Evolutionary conservation across 2,888 invertebrate species (phyloP).

Genomic region (Chaetogeoica ovagalla): DNA sequence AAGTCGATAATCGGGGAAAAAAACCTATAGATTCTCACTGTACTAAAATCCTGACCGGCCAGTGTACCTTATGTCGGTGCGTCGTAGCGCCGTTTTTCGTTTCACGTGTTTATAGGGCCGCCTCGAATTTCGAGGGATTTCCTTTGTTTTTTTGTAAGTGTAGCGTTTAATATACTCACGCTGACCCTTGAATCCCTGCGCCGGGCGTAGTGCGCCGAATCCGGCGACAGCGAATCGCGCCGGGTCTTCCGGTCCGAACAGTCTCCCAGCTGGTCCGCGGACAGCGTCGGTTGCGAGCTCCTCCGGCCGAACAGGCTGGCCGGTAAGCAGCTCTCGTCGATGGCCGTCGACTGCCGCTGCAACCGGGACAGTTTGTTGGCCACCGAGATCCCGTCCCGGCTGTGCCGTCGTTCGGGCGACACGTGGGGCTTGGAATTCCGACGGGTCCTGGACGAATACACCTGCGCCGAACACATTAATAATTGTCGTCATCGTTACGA

Average conservation of each 20-base stretch:
- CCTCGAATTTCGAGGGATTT: no score
- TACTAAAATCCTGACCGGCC: no score
- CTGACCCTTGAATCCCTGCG: slow-evolving; percentile 70
- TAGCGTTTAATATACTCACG: slow-evolving; percentile 18
- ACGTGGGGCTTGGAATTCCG: slow-evolving; percentile 59
- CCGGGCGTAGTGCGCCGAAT: slow-evolving; percentile 71
- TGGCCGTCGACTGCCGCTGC: slow-evolving; percentile 85
- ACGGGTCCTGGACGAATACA: slow-evolving; percentile 58
- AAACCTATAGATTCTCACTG: no score
- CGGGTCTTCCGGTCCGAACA: slow-evolving; percentile 66
- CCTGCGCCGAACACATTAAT: slow-evolving; percentile 54
- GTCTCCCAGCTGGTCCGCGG: slow-evolving; percentile 68
- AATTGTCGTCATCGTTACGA: no score
- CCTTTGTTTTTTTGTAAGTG: no score
- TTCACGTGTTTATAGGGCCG: no score
- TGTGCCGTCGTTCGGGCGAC: slow-evolving; percentile 59
- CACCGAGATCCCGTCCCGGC: slow-evolving; percentile 56
- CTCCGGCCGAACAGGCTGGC: slow-evolving; percentile 65
- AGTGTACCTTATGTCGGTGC: no score
- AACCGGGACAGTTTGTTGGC: slow-evolving; percentile 67
- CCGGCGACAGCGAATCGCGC: slow-evolving; percentile 85
- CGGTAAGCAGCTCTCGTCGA: slow-evolving; percentile 81
- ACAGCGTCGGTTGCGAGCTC: slow-evolving; percentile 78
- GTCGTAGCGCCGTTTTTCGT: no score
- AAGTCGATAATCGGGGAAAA: no score